Evolutionary conservation across 2,888 invertebrate species (phyloP).

Genomic region (Rotaria magnacalcarata): DNA sequence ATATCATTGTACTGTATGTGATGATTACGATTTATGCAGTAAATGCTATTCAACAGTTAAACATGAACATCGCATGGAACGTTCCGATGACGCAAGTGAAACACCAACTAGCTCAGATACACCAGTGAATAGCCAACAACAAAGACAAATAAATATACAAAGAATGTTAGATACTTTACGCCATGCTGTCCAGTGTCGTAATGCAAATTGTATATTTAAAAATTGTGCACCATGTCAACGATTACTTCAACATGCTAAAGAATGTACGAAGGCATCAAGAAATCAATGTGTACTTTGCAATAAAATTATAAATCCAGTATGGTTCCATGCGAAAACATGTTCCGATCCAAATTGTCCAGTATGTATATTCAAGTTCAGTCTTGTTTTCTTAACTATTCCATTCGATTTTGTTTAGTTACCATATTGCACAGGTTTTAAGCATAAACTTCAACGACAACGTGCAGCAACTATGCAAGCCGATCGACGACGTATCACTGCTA

Average conservation of each 20-base stretch:
- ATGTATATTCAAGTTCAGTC: background rate
- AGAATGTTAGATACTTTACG: slow-evolving; percentile 60
- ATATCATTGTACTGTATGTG: slow-evolving; percentile 89
- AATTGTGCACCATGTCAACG: slow-evolving; percentile 99
- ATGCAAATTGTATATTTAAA: slow-evolving; percentile 87
- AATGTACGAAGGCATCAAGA: slow-evolving; percentile 64
- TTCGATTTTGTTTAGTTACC: background rate
- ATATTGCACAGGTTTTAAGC: background rate
- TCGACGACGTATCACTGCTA: slow-evolving; percentile 27
- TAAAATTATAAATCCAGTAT: slow-evolving; percentile 36
- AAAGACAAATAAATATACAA: slow-evolving; percentile 6
- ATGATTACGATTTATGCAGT: slow-evolving; percentile 96
- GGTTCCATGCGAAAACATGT: slow-evolving; percentile 44
- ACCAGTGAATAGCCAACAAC: slow-evolving; percentile 48
- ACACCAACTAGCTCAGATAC: slow-evolving; percentile 50
- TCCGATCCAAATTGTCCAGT: slow-evolving; percentile 44
- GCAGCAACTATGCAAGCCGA: slow-evolving; percentile 7
- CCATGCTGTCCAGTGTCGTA: slow-evolving; percentile 93
- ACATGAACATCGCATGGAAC: slow-evolving; percentile 93
- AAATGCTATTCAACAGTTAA: slow-evolving; percentile 86
- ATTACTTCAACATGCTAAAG: slow-evolving; percentile 93
- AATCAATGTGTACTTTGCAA: slow-evolving; percentile 40
- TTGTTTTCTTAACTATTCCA: too few relatives aligned
- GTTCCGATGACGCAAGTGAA: slow-evolving; percentile 25
- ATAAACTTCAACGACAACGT: slow-evolving; percentile 32